Evolutionary conservation across 2,888 invertebrate genomes (phyloP).

Genomic region (Neoitamus cyanurus): DNA sequence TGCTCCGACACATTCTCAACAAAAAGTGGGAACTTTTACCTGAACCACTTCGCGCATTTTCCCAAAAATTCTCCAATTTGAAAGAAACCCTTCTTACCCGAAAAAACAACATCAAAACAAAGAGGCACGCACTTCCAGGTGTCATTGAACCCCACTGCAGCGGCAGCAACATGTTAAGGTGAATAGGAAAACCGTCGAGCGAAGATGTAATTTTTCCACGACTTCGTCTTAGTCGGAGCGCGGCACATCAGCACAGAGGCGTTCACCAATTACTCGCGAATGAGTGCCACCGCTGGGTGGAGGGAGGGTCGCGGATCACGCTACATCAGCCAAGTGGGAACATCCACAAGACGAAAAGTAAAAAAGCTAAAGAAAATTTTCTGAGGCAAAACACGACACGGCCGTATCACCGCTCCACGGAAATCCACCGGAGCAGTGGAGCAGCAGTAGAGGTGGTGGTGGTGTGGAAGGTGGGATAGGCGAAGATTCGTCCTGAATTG

Average conservation of each 20-base stretch:
- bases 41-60: neutral
- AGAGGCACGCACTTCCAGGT: neutral
- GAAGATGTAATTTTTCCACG: neutral
- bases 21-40: too few relatives aligned
- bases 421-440: neutral
- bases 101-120: neutral
- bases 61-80: neutral
- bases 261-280: constrained; percentile 1
- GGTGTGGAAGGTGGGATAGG: neutral
- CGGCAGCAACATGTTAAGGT: neutral
- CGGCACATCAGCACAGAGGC: neutral
- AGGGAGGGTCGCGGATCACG: neutral
- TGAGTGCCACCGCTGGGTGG: neutral
- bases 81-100: neutral
- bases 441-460: neutral
- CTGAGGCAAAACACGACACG: neutral
- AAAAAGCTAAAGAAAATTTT: neutral
- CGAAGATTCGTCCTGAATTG: neutral
- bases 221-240: neutral
- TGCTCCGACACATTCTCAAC: too few relatives aligned
- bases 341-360: neutral
- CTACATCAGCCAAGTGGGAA: neutral
- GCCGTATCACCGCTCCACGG: neutral
- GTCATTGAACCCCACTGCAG: neutral
- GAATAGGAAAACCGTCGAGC: neutral